phyloP scores from a whole-genome alignment of 2,113 vertebrate genomes.

The Eclectus roratus region DNA sequence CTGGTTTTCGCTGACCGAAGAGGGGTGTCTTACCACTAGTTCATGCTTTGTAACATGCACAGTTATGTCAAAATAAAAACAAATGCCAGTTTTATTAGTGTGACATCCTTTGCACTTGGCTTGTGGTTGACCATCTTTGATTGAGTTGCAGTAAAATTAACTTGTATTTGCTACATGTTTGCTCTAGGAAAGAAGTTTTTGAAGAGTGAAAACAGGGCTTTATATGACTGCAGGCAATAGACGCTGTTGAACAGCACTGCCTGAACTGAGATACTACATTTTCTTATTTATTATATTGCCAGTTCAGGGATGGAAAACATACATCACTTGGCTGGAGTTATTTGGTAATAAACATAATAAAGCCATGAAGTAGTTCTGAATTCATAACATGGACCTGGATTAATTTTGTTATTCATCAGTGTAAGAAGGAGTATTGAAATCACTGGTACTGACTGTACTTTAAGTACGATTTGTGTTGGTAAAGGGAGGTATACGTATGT shows the following conservation, averaged over 20 bases:
- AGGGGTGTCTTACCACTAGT: background rate
- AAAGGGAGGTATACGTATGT: background rate
- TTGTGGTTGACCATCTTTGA: background rate
- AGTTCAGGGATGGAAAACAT: background rate
- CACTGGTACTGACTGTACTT: background rate
- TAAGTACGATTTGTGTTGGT: background rate
- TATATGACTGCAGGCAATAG: background rate
- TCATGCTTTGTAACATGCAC: background rate
- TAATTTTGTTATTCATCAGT: background rate
- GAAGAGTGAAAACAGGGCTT: background rate
- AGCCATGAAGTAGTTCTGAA: background rate
- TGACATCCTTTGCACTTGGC: background rate
- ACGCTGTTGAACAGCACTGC: background rate
- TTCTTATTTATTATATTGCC: background rate
- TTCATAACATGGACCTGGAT: background rate
- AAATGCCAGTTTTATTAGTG: background rate
- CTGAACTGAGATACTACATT: background rate
- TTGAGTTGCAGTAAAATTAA: background rate
- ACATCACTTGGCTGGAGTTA: background rate
- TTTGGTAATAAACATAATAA: background rate
- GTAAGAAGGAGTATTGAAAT: background rate
- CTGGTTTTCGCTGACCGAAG: background rate
- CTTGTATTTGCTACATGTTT: background rate
- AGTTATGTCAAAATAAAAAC: background rate
- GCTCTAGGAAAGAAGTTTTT: background rate